Evolutionary conservation across 2,113 vertebrate species (phyloP).

Genomic region (Apodemus speciosus): DNA sequence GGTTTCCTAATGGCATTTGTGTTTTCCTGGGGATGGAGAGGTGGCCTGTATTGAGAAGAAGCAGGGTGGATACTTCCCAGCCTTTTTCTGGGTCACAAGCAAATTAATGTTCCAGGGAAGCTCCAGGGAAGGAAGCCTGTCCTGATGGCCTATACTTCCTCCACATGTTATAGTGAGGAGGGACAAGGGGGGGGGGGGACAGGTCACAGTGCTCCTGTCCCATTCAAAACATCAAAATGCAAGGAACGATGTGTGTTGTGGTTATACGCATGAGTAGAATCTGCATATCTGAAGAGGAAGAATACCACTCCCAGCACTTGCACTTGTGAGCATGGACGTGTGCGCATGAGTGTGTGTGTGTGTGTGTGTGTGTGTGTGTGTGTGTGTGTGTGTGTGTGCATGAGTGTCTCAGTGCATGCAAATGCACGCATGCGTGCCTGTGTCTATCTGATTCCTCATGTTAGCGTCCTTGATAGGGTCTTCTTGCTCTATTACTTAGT

Average conservation of each 20-base stretch:
- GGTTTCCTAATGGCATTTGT: neutral
- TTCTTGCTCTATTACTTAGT: neutral
- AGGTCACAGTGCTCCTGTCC: rapidly evolving
- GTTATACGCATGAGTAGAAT: neutral
- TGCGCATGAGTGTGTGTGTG: neutral
- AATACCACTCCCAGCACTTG: neutral
- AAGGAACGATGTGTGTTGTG: neutral
- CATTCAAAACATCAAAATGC: neutral
- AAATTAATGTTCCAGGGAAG: neutral
- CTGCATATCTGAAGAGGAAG: neutral
- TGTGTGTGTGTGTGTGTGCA: neutral
- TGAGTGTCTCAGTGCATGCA: neutral
- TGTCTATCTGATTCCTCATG: neutral
- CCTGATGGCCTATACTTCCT: rapidly evolving
- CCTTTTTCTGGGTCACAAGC: neutral
- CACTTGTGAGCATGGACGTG: neutral
- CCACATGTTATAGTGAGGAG: neutral
- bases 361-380: neutral
- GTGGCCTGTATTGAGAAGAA: neutral
- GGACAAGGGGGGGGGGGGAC: neutral
- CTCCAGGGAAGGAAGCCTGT: neutral
- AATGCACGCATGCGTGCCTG: no score
- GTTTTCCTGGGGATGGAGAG: neutral
- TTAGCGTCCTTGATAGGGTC: neutral
- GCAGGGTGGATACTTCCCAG: neutral